Evolutionary conservation across 2,113 vertebrate species (phyloP).

Genomic region (Galbula dea): DNA sequence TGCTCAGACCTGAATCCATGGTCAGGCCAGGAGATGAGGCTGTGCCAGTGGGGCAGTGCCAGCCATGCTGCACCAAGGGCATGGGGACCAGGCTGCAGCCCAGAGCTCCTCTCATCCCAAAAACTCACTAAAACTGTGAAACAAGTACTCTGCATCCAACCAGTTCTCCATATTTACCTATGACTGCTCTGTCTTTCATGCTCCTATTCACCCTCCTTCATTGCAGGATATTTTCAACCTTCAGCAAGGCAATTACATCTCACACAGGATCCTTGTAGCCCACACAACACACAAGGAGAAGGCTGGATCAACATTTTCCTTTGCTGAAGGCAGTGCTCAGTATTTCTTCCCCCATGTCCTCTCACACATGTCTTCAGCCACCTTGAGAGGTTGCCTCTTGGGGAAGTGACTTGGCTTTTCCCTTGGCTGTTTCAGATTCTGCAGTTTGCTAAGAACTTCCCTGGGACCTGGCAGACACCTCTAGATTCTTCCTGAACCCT

Average conservation of each 20-base stretch:
- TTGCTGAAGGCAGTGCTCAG: neutral
- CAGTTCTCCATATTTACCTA: neutral
- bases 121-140: neutral
- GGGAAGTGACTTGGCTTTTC: neutral
- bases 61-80: fast-evolving
- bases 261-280: neutral
- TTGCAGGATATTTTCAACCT: neutral
- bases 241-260: neutral
- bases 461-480: neutral
- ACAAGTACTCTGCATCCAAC: neutral
- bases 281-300: neutral
- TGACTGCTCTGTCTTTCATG: neutral
- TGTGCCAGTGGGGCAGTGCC: neutral
- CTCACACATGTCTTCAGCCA: neutral
- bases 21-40: neutral
- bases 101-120: neutral
- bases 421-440: neutral
- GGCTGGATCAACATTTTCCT: neutral
- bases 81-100: neutral
- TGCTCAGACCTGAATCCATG: neutral
- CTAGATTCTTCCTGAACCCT: neutral
- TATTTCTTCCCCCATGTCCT: neutral
- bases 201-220: neutral
- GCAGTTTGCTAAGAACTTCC: neutral
- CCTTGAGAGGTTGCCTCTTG: fast-evolving